Conservation (phyloP, 1,140 invertebrate species). For the Drosophila nikananu region DNA sequence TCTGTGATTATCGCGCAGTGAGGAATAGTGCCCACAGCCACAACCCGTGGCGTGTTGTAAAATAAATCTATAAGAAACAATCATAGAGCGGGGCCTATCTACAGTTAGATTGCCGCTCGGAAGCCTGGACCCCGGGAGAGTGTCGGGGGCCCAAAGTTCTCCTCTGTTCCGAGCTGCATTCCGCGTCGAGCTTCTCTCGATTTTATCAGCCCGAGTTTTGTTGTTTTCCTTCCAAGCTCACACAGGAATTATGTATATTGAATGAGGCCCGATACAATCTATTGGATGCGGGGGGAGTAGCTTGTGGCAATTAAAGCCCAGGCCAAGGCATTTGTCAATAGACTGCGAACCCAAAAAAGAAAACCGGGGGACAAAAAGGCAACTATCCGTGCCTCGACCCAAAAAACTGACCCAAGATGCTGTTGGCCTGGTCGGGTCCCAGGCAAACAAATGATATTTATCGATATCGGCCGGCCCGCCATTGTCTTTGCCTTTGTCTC, state of each 20-base stretch:
- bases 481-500: slow-evolving; percentile 57
- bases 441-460: slow-evolving; percentile 68
- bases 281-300: slow-evolving; percentile 6
- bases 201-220: slow-evolving; percentile 46
- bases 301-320: slow-evolving; percentile 63
- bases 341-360: slow-evolving; percentile 30
- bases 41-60: slow-evolving; percentile 28
- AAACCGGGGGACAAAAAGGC: slow-evolving; percentile 13
- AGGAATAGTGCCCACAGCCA: slow-evolving; percentile 28
- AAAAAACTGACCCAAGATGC: slow-evolving; percentile 60
- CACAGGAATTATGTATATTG: slow-evolving; percentile 60
- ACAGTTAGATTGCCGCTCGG: slow-evolving; percentile 33
- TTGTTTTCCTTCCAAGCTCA: slow-evolving; percentile 32
- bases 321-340: slow-evolving; percentile 67
- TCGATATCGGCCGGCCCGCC: slow-evolving; percentile 45
- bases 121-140: neutral
- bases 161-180: slow-evolving; percentile 4
- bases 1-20: slow-evolving; percentile 45
- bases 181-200: slow-evolving; percentile 37
- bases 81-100: slow-evolving; percentile 30
- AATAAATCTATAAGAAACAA: slow-evolving; percentile 60
- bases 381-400: slow-evolving; percentile 39
- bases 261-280: slow-evolving; percentile 58
- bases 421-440: slow-evolving; percentile 21
- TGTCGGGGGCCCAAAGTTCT: neutral